Evolutionary conservation across 1,140 invertebrate species (phyloP), one percentile per base, ranked within the genome.

Genomic region (Eupristina koningsbergeri): DNA sequence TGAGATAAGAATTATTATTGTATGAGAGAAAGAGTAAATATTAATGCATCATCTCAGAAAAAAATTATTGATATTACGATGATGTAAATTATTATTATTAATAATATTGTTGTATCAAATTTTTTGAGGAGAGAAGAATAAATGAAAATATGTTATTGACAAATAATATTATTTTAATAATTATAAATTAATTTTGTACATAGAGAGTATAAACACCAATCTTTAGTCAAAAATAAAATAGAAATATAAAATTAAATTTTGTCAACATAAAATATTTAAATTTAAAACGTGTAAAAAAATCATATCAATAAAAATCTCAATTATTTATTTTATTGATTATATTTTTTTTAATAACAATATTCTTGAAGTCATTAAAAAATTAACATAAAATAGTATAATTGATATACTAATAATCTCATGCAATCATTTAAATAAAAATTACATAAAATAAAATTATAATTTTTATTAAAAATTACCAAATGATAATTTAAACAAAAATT

Each of bases 1-100:
- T 71, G 64, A 78, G 69, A 84, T 80, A 9, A 64, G 75, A 34
- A 89, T 92, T 91, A 91, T 91, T 92, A 90, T 89, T 90, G 89
- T 87, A 87, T 88, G 87, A 89, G 67, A 84, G 53, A 61, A 75
- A 76, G 29, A 84, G 69, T 41, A 50, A 89, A 84, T 87, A 88
- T 89, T 84, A 64, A 84, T 83, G 84, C 85, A 85, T 88, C 89
- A 89, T 91, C 87, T 84, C 90, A 85, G 87, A 87, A 64, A 88
- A 87, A 87, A 81, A 89, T 90, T 91, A 89, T 91, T 91, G 91
- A 89, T 89, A 92, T 89, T 90, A 91, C 86, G 90, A 89, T 90
- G 91, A 90, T 89, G 91, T 92, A 92, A 91, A 92, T 92, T 91
- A 84, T 83, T 50, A 82, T 83, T 84, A 90, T 90, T 90, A 89